Evolutionary conservation across 1,140 invertebrate genomes (phyloP).

Genomic region (Hesperophylax magnus): DNA sequence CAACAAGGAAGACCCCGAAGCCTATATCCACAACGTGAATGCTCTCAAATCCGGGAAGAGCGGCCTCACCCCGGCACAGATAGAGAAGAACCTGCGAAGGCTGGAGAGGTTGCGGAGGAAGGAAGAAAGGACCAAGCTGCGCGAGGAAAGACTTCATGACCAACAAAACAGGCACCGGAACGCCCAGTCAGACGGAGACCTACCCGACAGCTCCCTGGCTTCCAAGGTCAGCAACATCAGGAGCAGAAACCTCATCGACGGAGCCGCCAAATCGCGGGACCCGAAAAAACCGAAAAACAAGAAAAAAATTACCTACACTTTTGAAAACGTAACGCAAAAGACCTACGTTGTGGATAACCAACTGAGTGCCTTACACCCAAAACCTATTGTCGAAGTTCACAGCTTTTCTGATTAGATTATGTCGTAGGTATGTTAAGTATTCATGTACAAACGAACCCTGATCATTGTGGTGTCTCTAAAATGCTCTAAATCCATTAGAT

Average conservation of each 20-base stretch:
- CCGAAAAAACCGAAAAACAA: slow-evolving; percentile 15
- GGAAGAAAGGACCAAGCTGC: slow-evolving; percentile 59
- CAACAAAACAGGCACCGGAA: slow-evolving; percentile 48
- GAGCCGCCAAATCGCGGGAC: background rate
- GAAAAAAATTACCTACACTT: slow-evolving; percentile 55
- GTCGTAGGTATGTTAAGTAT: no score
- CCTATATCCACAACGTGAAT: slow-evolving; percentile 65
- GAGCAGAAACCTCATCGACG: slow-evolving; percentile 59
- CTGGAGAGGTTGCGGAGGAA: slow-evolving; percentile 64
- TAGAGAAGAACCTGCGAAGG: slow-evolving; percentile 64
- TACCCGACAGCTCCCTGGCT: slow-evolving; percentile 4
- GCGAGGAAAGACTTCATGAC: slow-evolving; percentile 55
- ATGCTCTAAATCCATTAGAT: no score
- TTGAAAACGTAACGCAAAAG: slow-evolving; percentile 64
- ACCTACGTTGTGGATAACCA: slow-evolving; percentile 68
- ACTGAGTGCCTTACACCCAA: slow-evolving; percentile 68
- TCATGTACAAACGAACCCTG: no score
- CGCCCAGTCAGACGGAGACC: background rate
- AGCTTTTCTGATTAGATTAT: slow-evolving; percentile 59
- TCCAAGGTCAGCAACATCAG: slow-evolving; percentile 20
- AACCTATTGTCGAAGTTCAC: slow-evolving; percentile 66
- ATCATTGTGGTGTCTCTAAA: no score
- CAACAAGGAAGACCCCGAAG: slow-evolving; percentile 66
- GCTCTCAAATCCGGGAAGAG: slow-evolving; percentile 65
- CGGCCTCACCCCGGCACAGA: slow-evolving; percentile 64